Conservation (phyloP, 2,888 invertebrate genomes). For the Bhutanitis thaidina region DNA sequence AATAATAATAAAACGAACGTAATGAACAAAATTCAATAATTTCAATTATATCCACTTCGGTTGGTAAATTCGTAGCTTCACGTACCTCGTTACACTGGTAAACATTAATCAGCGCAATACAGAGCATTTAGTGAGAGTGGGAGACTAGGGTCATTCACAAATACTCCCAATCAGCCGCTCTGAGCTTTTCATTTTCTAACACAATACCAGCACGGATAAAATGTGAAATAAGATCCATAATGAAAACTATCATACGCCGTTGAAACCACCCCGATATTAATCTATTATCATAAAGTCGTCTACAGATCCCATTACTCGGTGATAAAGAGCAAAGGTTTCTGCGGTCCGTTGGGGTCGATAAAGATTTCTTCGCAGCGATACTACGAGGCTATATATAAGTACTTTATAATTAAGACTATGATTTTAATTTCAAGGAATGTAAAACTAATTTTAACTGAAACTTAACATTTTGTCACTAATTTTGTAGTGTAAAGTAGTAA, state of each 20-base stretch:
- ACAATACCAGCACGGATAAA: slow-evolving; percentile 29
- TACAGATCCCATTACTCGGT: slow-evolving; percentile 29
- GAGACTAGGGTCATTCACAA: slow-evolving; percentile 35
- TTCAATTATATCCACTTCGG: neutral
- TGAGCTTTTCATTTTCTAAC: slow-evolving; percentile 31
- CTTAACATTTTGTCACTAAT: too few species aligned
- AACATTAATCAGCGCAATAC: slow-evolving; percentile 36
- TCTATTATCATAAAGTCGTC: slow-evolving; percentile 38
- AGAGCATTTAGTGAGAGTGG: slow-evolving; percentile 29
- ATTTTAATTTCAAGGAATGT: too few species aligned
- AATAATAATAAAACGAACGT: too few species aligned
- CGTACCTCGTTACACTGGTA: slow-evolving; percentile 25
- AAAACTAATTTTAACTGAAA: too few species aligned
- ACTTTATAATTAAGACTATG: too few species aligned
- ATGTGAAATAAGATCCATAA: slow-evolving; percentile 37
- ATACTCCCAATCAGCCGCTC: slow-evolving; percentile 34
- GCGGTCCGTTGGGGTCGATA: slow-evolving; percentile 1
- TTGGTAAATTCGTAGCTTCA: slow-evolving; percentile 24
- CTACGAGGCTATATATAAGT: too few species aligned
- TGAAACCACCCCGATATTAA: slow-evolving; percentile 31
- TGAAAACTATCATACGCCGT: slow-evolving; percentile 34
- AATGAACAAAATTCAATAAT: too few species aligned
- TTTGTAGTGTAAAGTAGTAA: too few species aligned
- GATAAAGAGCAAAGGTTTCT: slow-evolving; percentile 24
- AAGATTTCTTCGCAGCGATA: slow-evolving; percentile 2